Evolutionary conservation across 2,113 vertebrate species (phyloP), one percentile per base, ranked within the genome.

Genomic region (Microtus ochrogaster): DNA sequence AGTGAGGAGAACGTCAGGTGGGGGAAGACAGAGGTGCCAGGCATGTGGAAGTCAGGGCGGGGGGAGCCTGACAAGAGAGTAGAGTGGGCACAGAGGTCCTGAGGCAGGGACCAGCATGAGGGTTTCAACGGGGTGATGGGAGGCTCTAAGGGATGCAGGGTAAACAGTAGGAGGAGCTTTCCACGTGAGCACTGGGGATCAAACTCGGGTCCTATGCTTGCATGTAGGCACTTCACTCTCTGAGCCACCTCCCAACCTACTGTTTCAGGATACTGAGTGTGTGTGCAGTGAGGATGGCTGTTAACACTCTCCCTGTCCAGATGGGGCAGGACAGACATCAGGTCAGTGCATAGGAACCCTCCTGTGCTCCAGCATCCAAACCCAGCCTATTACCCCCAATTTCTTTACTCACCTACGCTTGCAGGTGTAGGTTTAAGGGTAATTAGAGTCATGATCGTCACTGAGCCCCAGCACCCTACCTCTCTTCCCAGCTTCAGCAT

Each of bases 51-150:
- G 49, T 72, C n/a, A 49, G 93, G 33, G 36, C 66, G 4, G 33
- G 26, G 65, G 13, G 4, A 41, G 72, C 52, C 74, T 88, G 44
- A 63, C 30, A 19, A 78, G 49, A 76, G n/a, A 70, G 3, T 8
- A 44, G 7, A 70, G 72, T 30, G 36, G 52, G n/a, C 65, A 19
- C 78, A 89, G 70, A 97, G 73, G 68, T n/a, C 73, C 95, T 47
- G 73, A 91, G 73, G 83, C 83, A 84, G 81, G 39, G 68, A 39
- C 2, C 7, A 41, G 49, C 61, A 33, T 7, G 52, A 39, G 16
- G 2, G 8, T 2, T 55, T 78, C 84, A 8, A 92, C 24, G 21
- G 39, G 41, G 3, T 17, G 11, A 30, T 65, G n/a, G 70, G 44
- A 61, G 16, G 11, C 16, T 65, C 4, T 12, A 24, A 24, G 83